Evolutionary conservation across 2,113 vertebrate species (phyloP), one percentile per base, ranked within the genome.

Genomic region (Chunga burmeisteri): DNA sequence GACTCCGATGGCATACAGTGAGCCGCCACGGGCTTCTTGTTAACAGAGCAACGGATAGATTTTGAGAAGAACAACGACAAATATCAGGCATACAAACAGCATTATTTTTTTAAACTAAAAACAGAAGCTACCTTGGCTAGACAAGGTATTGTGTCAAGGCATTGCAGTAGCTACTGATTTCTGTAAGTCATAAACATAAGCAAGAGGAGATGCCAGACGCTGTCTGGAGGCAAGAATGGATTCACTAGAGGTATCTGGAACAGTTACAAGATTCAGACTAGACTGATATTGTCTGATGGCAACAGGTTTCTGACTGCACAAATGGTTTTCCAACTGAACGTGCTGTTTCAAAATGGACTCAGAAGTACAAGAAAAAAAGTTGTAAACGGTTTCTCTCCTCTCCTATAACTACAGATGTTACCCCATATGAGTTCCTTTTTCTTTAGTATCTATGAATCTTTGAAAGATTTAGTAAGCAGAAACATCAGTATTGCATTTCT

Each of bases 1-100:
- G 36, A 16, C 72, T 63, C 81, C 11, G 58, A 49, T 0, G 0
- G 26, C 34, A 44, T 0, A 0, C 44, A 20, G 53, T 3, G 25
- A 70, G 30, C 71, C 75, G n/a, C n/a, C 65, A 65, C 1, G 4
- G 46, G 52, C 72, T 70, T 34, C 67, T 38, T 47, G 25, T 49
- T 40, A 59, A 55, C 19, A 38, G 21, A 68, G 21, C 61, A 44
- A 46, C 11, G 5, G 30, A 53, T 22, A 65, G 40, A 40, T 61
- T 78, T 38, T 40, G 20, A 85, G 34, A 79, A 47, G 12, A 94
- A 46, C 7, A 50, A 72, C 47, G 61, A 32, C 52, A 61, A 52
- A 42, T 59, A 70, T 38, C 36, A 80, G 74, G 22, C 16, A 75
- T 4, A 42, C n/a, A 77, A 86, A 80, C 4, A n/a, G 46, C 6